A percentile compares a stretch with the other conserved stretches of the same genome.
These are phyloP conservation scores for Glaucidium brasilianum DNA, from an alignment of 2,113 vertebrate genomes.

Conservation along the genomic window DNA sequence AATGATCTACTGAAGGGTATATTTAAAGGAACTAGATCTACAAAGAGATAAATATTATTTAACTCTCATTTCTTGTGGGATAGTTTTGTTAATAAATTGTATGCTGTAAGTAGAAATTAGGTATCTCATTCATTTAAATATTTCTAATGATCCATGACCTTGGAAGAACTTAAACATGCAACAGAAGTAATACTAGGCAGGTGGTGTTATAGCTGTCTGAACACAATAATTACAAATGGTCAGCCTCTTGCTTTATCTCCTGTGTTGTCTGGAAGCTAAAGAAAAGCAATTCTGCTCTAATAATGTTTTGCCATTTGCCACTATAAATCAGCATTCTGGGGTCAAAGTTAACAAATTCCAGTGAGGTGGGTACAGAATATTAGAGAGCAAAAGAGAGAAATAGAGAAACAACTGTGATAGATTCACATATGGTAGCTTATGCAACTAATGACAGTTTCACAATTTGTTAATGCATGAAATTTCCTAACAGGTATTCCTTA, in stretches of 20 bases:
- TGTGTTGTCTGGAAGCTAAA: neutral
- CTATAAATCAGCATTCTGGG: neutral
- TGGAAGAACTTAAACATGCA: neutral
- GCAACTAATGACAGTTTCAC: neutral
- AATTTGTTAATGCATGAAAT: neutral
- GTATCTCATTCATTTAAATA: neutral
- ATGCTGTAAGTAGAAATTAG: neutral
- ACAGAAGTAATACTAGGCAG: neutral
- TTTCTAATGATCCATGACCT: neutral
- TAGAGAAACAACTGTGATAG: neutral
- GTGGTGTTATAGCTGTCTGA: neutral
- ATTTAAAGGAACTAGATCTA: neutral
- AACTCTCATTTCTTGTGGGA: neutral
- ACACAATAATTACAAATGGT: neutral
- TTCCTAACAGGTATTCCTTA: neutral
- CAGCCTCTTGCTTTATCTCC: neutral
- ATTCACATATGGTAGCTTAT: neutral
- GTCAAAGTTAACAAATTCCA: neutral
- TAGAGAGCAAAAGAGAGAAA: neutral
- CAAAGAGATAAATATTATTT: neutral
- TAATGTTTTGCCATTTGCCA: neutral
- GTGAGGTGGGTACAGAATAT: neutral
- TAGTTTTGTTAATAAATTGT: neutral
- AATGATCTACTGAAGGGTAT: neutral
- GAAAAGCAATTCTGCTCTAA: neutral